Conservation (phyloP, 2,888 invertebrate genomes). For the Andrena bicolor region DNA sequence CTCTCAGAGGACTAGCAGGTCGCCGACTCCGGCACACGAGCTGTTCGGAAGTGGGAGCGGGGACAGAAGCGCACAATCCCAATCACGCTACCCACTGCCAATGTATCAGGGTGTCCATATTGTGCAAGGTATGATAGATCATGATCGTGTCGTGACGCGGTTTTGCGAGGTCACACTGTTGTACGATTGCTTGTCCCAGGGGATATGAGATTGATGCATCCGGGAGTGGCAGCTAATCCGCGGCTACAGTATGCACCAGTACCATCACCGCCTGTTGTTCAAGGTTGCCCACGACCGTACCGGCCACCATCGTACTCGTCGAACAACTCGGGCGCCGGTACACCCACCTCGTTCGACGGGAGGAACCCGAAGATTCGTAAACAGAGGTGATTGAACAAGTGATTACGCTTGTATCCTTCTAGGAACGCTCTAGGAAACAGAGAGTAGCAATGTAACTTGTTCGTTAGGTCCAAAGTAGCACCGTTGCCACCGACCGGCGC, state of each 20-base stretch:
- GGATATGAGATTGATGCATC: slow-evolving; percentile 83
- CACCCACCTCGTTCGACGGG: slow-evolving; percentile 80
- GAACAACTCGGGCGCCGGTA: slow-evolving; percentile 80
- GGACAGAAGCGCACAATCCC: slow-evolving; percentile 82
- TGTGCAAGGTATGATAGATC: slow-evolving; percentile 78
- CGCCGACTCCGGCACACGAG: slow-evolving; percentile 83
- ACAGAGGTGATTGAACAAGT: slow-evolving; percentile 77
- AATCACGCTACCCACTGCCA: slow-evolving; percentile 84
- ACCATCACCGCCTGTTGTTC: slow-evolving; percentile 83
- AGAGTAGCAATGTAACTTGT: slow-evolving; percentile 14
- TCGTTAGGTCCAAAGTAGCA: slow-evolving; percentile 81
- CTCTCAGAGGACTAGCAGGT: slow-evolving; percentile 82
- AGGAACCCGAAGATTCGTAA: slow-evolving; percentile 82
- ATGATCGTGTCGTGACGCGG: not conserved
- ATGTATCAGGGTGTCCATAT: slow-evolving; percentile 84
- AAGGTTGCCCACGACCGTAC: slow-evolving; percentile 82
- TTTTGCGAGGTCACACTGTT: not conserved
- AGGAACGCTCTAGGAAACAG: not conserved
- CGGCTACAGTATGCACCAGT: slow-evolving; percentile 82
- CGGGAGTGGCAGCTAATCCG: slow-evolving; percentile 81
- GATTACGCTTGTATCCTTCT: not conserved
- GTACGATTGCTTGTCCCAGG: slow-evolving; percentile 26
- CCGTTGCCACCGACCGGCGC: slow-evolving; percentile 79
- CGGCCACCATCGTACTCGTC: slow-evolving; percentile 82
- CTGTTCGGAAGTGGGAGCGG: slow-evolving; percentile 79